These are phyloP conservation scores for Eulemur coronatus DNA, from an alignment of 2,797 vertebrate genomes.

Conservation along the genomic window DNA sequence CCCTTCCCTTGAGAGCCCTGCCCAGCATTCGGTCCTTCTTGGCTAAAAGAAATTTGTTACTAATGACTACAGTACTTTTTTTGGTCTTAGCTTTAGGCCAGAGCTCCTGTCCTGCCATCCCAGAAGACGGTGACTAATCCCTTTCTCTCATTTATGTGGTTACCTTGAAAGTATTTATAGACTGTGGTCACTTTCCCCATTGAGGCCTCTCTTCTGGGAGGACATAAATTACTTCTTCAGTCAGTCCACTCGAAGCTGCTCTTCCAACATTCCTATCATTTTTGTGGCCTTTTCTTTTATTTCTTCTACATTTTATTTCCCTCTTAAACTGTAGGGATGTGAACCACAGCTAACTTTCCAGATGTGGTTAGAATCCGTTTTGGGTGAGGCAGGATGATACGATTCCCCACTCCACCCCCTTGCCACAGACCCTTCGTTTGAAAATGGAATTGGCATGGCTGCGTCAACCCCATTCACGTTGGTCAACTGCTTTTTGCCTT, in stretches of 20 bases:
- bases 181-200: not conserved
- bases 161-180: slow-evolving; percentile 64
- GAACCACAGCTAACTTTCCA: slow-evolving; percentile 18
- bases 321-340: not conserved
- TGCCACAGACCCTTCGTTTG: not conserved
- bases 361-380: slow-evolving; percentile 17
- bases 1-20: not conserved
- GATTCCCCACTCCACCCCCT: not conserved
- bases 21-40: not conserved
- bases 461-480: not conserved
- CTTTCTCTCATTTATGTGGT: slow-evolving; percentile 14
- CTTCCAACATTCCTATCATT: slow-evolving; percentile 55
- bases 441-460: not conserved
- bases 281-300: slow-evolving; percentile 64
- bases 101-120: not conserved
- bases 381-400: not conserved
- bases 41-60: slow-evolving; percentile 24
- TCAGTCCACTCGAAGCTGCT: not conserved
- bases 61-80: slow-evolving; percentile 9
- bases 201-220: not conserved
- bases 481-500: not conserved
- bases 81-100: not conserved
- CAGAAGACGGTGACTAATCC: slow-evolving; percentile 20
- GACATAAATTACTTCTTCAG: slow-evolving; percentile 54
- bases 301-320: slow-evolving; percentile 35